Evolutionary conservation across 2,888 invertebrate genomes (phyloP), one percentile per base, ranked within the genome.

Genomic region (Malthinus seriepunctatus): DNA sequence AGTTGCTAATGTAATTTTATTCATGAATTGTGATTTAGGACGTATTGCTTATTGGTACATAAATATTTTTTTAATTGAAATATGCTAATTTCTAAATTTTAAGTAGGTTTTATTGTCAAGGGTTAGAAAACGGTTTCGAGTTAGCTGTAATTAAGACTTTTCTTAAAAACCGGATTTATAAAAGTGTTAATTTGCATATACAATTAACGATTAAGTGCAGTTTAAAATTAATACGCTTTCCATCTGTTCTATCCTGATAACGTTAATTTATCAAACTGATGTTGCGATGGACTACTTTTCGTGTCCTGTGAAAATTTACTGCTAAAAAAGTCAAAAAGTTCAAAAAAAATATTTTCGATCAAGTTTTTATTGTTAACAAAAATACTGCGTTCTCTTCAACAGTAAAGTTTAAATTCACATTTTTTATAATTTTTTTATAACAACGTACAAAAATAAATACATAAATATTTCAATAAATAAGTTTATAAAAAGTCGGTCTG

Each of bases 401-500:
- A 37, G 37, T 31, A 49, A 31, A 42, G 23, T 23, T n/a, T 3
- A 23, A 23, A 23, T 23, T 23, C 9, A 42, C 42, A 51, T 42
- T 42, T 32, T n/a, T 48, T 32, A 48, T 35, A 34, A 45, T 34
- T 44, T 32, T 44, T 44, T 42, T 39, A 44, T 35, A 49, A 49
- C 23, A 49, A 15, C 12, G 9, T 38, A 51, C 14, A 31, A 46
- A 52, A 45, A 52, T 33, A 9, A 37, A 15, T 45, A 52, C 45
- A 52, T 34, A 42, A 32, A 31, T 45, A 46, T 52, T 46, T 12
- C 31, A 52, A 52, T 52, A 52, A 52, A 52, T 52, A 52, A 46
- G 23, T 23, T 23, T 51, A 45, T 14, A 42, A 42, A 12, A 15
- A 11, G 35, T 34, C 35, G 14, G 32, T 45, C 15, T 15, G 32